Percentiles rank a stretch among this genome's conserved stretches.
Conservation (phyloP, 1,140 invertebrate species). For the Diachasmimorpha longicaudata region DNA sequence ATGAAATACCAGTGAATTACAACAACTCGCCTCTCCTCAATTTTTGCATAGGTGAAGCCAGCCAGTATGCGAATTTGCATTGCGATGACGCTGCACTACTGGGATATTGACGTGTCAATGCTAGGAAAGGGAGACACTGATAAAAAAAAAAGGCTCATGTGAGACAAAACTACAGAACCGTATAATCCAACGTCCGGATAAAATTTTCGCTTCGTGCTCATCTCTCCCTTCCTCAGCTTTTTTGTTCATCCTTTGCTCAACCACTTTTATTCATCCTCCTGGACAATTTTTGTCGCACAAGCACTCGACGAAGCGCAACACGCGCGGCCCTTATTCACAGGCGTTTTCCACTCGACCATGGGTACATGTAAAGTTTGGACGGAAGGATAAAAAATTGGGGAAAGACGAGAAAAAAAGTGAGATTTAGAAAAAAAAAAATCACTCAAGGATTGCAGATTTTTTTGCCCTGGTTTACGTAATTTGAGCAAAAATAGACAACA, state of each 20-base stretch:
- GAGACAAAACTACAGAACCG: conserved; percentile 1
- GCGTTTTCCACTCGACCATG: background rate
- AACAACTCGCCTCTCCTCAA: background rate
- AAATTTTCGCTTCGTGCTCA: conserved; percentile 7
- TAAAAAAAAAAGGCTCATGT: background rate
- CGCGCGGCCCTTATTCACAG: background rate
- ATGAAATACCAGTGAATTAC: conserved; percentile 1
- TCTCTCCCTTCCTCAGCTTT: background rate
- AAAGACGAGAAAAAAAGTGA: background rate
- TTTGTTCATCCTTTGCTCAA: conserved; percentile 1
- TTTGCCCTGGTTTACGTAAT: too few relatives aligned
- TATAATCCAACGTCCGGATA: conserved; percentile 22
- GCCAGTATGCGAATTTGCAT: background rate
- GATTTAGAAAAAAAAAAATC: background rate
- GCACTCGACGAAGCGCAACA: background rate
- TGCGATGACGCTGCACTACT: background rate
- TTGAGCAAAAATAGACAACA: too few relatives aligned
- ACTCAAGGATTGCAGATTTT: too few relatives aligned
- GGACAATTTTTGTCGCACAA: background rate
- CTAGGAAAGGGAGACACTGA: background rate
- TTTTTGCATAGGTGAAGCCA: background rate
- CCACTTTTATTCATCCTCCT: conserved; percentile 4
- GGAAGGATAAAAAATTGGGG: background rate
- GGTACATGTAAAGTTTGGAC: background rate
- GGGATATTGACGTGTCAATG: background rate